Evolutionary conservation across 2,888 invertebrate genomes (phyloP), one percentile per base, ranked within the genome.

Genomic region (Lepeophtheirus nordmannii): DNA sequence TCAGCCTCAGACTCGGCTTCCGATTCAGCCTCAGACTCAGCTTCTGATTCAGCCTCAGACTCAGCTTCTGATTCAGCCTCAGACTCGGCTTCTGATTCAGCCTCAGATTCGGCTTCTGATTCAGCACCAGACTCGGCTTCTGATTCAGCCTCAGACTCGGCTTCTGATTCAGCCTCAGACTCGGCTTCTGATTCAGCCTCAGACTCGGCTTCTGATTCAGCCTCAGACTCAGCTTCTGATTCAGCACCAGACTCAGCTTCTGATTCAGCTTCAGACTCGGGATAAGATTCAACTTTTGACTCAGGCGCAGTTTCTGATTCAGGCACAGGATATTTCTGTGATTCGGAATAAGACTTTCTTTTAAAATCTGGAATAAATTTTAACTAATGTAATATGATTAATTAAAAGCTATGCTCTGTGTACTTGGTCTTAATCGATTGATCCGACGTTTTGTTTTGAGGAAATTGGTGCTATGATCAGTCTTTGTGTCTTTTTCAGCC

Each of bases 131-230:
- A 14, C 53, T 61, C 37, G 8, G 38, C 8, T 10, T 62, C 39
- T 40, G 62, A 37, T 38, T 38, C 62, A n/a, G 39, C 30, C 8
- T 8, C 53, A 46, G 53, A 46, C 17, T 8, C 41, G 14, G 41
- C 41, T 14, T 60, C 60, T 10, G 30, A 17, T 23, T 62, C 62
- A 30, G 62, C 41, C 14, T 41, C 41, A 41, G 41, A 41, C 14
- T 41, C 41, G 14, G 41, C 41, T 14, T 60, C 60, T 10, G 30
- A 17, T 23, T 62, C 62, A 30, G 62, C 62, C 11, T 10, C 62
- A 14, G 30, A n/a, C 14, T 41, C 41, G 14, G 41, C 10, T 41
- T 41, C 41, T 11, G 41, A 10, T 14, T 60, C 60, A 30, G 30
- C 14, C 14, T 62, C 62, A 30, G 62, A 30, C 11, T 10, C 62